Evolutionary conservation across 30 jellyfish, hydroid and myxozoan species (phyloP).

Genomic region (Chrysaora quinquecirrha): DNA sequence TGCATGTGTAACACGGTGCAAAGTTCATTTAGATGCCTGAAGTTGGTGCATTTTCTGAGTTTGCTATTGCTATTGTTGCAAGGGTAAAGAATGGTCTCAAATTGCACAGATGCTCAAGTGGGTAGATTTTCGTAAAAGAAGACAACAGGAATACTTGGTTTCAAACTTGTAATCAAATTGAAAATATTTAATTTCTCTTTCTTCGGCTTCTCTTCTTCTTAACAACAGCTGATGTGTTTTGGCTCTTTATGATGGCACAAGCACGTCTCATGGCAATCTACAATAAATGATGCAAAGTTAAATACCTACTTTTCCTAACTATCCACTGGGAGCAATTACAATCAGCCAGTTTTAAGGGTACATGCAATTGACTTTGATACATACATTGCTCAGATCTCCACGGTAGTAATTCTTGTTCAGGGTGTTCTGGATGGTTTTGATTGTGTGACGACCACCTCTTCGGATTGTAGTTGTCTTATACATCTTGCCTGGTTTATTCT

Average conservation of each 20-base stretch:
- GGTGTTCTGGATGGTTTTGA: constrained; percentile 70
- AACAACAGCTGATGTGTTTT: constrained; percentile 77
- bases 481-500: constrained; percentile 76
- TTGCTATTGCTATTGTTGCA: too few species aligned
- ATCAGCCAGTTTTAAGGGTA: too few species aligned
- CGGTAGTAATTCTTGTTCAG: constrained; percentile 63
- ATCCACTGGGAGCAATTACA: too few species aligned
- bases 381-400: constrained; percentile 68
- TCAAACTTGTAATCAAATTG: too few species aligned
- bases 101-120: too few species aligned
- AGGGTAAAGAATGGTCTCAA: too few species aligned
- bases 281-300: not conserved
- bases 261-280: constrained; percentile 93
- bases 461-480: constrained; percentile 49
- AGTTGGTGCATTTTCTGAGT: too few species aligned
- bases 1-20: too few species aligned
- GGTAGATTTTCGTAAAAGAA: too few species aligned
- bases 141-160: too few species aligned
- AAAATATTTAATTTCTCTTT: constrained; percentile 66
- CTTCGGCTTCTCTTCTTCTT: constrained; percentile 84
- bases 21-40: too few species aligned
- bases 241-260: constrained; percentile 86
- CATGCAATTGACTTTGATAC: constrained; percentile 13
- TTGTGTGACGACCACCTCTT: constrained; percentile 88
- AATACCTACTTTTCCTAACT: too few species aligned